Evolutionary conservation across 2,888 invertebrate genomes (phyloP).

Genomic region (Anthophora plumipes): DNA sequence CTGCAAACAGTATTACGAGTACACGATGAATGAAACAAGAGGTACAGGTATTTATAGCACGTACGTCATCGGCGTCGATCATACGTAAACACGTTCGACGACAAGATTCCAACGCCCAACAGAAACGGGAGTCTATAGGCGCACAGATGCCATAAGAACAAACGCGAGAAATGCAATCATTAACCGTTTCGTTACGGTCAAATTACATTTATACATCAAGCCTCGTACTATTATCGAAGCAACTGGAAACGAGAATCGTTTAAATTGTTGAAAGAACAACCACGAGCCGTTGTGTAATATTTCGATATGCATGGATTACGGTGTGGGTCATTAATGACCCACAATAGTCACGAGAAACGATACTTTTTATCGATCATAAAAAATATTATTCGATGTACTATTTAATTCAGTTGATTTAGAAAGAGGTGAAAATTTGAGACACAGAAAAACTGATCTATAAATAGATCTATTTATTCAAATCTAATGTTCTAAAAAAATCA

Average conservation of each 20-base stretch:
- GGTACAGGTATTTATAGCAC: constrained; percentile 14
- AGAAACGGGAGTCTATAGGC: constrained; percentile 1
- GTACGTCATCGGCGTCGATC: constrained; percentile 25
- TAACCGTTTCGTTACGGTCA: constrained; percentile 19
- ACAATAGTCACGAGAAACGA: not conserved
- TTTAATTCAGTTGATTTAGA: no score
- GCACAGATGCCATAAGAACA: constrained; percentile 1
- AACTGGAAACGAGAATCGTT: not conserved
- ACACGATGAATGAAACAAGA: constrained; percentile 18
- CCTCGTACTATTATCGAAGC: not conserved
- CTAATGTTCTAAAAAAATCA: no score
- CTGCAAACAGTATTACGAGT: not conserved
- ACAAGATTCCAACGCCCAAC: constrained; percentile 16
- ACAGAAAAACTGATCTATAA: no score
- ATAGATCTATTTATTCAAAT: no score
- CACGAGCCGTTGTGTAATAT: not conserved
- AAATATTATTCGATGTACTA: not conserved
- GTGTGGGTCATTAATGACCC: not conserved
- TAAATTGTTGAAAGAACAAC: not conserved
- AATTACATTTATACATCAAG: not conserved
- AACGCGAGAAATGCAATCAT: constrained; percentile 17
- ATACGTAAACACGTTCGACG: constrained; percentile 9
- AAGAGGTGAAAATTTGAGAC: no score
- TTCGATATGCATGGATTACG: not conserved
- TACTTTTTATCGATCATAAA: not conserved